Evolutionary conservation across 2,888 invertebrate species (phyloP).

Genomic region (Mystacides longicornis): DNA sequence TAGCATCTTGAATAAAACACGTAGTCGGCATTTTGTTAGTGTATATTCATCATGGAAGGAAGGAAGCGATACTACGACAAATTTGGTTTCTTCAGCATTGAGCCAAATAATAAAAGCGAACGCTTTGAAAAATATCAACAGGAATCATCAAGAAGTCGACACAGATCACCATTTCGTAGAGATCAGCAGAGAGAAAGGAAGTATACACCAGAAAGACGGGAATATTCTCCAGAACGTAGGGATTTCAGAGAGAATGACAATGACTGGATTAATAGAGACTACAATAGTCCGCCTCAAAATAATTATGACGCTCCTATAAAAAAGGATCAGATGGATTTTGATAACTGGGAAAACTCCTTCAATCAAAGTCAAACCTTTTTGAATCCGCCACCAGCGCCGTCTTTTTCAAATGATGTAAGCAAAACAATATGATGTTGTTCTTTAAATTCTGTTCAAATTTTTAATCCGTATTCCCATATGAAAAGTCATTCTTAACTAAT

Average conservation of each 20-base stretch:
- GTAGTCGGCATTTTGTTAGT: too few relatives aligned
- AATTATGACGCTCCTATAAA: conserved; percentile 3
- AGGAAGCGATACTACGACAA: conserved; percentile 21
- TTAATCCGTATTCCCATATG: too few relatives aligned
- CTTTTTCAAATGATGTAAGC: conserved; percentile 16
- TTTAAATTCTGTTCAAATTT: too few relatives aligned
- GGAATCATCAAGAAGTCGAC: not conserved
- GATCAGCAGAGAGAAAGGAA: conserved; percentile 8
- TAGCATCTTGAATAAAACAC: too few relatives aligned
- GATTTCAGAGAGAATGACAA: conserved; percentile 3
- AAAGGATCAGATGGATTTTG: conserved; percentile 14
- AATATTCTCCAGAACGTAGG: conserved; percentile 7
- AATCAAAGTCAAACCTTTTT: conserved; percentile 1
- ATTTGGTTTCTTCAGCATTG: conserved; percentile 20
- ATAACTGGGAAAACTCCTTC: conserved; percentile 16
- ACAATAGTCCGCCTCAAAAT: conserved; percentile 10
- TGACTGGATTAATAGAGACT: not conserved
- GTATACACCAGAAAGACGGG: not conserved
- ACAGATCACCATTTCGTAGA: conserved; percentile 1
- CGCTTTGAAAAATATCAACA: conserved; percentile 2
- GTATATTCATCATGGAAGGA: not conserved
- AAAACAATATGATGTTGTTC: too few relatives aligned
- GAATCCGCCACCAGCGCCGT: conserved; percentile 9
- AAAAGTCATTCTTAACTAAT: too few relatives aligned
- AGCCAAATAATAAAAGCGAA: conserved; percentile 9